A percentile compares a stretch with the other conserved stretches of the same genome.
Conservation (phyloP, 2,888 invertebrate genomes). For the Eupelmus urozonus region DNA sequence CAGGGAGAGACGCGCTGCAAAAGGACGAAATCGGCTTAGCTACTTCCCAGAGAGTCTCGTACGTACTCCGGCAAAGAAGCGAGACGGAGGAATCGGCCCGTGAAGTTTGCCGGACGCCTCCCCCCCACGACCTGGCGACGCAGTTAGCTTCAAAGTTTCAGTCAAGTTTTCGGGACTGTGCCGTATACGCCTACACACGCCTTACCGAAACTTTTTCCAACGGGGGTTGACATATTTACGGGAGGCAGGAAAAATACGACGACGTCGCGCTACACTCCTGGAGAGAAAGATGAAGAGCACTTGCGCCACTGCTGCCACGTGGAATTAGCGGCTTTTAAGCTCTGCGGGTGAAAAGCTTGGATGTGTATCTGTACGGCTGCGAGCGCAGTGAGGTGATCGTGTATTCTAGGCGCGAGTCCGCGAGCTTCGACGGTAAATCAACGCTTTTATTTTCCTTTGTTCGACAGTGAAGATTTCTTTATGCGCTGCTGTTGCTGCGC, state of each 20-base stretch:
- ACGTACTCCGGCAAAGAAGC: neutral
- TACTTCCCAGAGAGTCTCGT: neutral
- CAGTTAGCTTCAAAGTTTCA: conserved; percentile 33
- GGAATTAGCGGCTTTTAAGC: conserved; percentile 46
- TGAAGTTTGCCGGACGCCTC: conserved; percentile 13
- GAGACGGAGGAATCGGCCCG: conserved; percentile 1
- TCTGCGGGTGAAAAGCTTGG: neutral
- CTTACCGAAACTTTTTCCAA: conserved; percentile 29
- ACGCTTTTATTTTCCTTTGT: conserved; percentile 12
- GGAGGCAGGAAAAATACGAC: conserved; percentile 8
- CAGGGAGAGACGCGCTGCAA: neutral
- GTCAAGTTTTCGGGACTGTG: conserved; percentile 19
- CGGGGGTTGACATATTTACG: conserved; percentile 50
- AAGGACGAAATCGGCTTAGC: conserved; percentile 48
- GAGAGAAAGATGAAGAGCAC: conserved; percentile 29
- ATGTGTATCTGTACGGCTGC: neutral
- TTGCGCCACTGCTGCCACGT: neutral
- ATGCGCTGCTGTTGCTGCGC: neutral
- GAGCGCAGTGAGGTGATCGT: neutral
- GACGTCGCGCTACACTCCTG: neutral
- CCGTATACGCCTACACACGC: neutral
- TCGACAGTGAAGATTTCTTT: conserved; percentile 7
- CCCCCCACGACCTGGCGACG: conserved; percentile 10
- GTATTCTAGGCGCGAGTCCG: conserved; percentile 22
- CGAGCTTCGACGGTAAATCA: conserved; percentile 37